Evolutionary conservation across 2,797 vertebrate species (phyloP).

Genomic region (Parauchenoglanis ngamensis): DNA sequence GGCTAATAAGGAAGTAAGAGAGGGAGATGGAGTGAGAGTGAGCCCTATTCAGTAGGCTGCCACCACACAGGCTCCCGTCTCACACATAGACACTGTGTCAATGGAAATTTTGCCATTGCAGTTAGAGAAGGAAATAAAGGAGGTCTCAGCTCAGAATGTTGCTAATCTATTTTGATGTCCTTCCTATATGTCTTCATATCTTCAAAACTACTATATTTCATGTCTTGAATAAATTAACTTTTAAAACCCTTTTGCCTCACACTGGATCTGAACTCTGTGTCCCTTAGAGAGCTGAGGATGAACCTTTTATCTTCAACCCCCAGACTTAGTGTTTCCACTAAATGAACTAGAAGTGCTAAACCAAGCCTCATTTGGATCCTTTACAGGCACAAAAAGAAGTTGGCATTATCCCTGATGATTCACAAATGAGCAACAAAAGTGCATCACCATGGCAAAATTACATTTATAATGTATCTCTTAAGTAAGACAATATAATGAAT

Average conservation of each 20-base stretch:
- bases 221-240: constrained; percentile 73
- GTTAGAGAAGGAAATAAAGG: constrained; percentile 46
- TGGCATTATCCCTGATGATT: constrained; percentile 31
- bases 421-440: constrained; percentile 35
- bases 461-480: constrained; percentile 68
- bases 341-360: neutral
- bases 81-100: neutral
- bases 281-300: neutral
- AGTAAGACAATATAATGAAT: constrained; percentile 62
- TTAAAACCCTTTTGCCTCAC: constrained; percentile 52
- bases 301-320: neutral
- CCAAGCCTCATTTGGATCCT: constrained; percentile 7
- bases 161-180: constrained; percentile 47
- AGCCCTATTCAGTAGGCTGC: constrained; percentile 29
- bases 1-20: constrained; percentile 41
- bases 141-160: constrained; percentile 31
- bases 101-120: constrained; percentile 29
- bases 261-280: neutral
- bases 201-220: constrained; percentile 66
- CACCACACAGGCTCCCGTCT: constrained; percentile 35
- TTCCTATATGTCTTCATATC: constrained; percentile 54
- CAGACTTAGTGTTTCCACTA: neutral
- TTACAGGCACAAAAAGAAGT: constrained; percentile 10
- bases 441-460: constrained; percentile 28
- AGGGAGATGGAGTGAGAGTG: constrained; percentile 33